phyloP scores from a whole-genome alignment of 2,113 vertebrate genomes.

The Halcyon malimbica region DNA sequence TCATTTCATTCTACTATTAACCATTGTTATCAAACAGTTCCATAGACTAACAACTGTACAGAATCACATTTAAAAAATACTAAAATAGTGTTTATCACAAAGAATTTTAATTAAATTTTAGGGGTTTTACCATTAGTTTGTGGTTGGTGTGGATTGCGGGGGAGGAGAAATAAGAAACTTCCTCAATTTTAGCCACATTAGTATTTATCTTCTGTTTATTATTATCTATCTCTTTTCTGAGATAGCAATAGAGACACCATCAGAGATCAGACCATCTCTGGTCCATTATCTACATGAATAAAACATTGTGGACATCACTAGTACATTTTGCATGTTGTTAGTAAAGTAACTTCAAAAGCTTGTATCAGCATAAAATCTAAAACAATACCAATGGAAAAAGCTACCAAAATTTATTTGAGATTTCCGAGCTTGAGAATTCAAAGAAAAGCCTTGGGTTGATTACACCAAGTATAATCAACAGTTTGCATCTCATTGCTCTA shows the following conservation, averaged over 20 bases:
- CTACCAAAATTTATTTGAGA: background rate
- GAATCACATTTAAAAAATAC: background rate
- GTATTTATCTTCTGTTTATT: conserved; percentile 3
- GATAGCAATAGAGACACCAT: background rate
- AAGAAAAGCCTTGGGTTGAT: background rate
- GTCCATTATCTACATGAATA: conserved; percentile 7
- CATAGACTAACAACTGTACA: background rate
- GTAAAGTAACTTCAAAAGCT: background rate
- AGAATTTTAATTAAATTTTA: background rate
- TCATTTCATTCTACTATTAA: background rate
- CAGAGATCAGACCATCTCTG: background rate
- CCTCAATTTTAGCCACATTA: background rate
- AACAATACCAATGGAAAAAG: background rate
- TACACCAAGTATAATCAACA: background rate
- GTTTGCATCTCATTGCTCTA: background rate
- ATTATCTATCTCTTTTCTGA: background rate
- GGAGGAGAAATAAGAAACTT: background rate
- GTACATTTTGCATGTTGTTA: background rate
- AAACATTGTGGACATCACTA: background rate
- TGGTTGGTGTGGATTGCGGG: background rate
- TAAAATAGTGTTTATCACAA: background rate
- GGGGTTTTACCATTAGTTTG: background rate
- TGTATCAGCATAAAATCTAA: background rate
- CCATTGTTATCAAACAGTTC: background rate
- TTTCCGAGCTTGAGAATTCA: background rate